phyloP scores from a whole-genome alignment of 2,888 invertebrate genomes.

The Spicauda simplicius region DNA sequence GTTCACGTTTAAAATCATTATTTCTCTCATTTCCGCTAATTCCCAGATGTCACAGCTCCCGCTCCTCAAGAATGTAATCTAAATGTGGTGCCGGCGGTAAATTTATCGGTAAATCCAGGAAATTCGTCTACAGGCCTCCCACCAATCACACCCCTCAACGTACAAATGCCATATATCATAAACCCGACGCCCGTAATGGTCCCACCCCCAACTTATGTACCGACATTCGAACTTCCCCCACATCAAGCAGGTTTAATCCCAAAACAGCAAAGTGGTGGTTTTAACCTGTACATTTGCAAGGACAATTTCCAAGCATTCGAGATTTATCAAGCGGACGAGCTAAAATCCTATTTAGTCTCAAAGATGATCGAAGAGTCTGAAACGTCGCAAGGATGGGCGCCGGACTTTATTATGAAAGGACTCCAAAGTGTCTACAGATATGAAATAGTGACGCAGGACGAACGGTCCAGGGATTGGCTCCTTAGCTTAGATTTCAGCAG shows the following conservation, averaged over 20 bases:
- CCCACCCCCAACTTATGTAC: slow-evolving; percentile 39
- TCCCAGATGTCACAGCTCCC: slow-evolving; percentile 4
- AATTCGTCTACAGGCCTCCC: background rate
- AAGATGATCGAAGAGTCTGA: slow-evolving; percentile 60
- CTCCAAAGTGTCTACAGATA: slow-evolving; percentile 63
- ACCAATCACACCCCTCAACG: background rate
- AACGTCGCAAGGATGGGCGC: slow-evolving; percentile 59
- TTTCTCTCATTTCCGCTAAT: slow-evolving; percentile 12
- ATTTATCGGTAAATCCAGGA: background rate
- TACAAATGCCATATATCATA: slow-evolving; percentile 34
- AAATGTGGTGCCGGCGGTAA: slow-evolving; percentile 2
- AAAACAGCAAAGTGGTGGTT: slow-evolving; percentile 44
- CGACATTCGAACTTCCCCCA: slow-evolving; percentile 28
- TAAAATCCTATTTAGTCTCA: slow-evolving; percentile 63
- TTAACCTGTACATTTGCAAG: slow-evolving; percentile 67
- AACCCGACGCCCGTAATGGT: slow-evolving; percentile 44
- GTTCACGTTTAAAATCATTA: slow-evolving; percentile 5
- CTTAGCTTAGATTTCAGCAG: slow-evolving; percentile 62
- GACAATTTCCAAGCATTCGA: slow-evolving; percentile 67
- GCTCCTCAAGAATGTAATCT: slow-evolving; percentile 8
- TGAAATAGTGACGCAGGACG: slow-evolving; percentile 64
- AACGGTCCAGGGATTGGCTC: slow-evolving; percentile 65
- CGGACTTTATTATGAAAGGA: slow-evolving; percentile 66
- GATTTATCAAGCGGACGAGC: slow-evolving; percentile 53
- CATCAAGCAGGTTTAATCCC: slow-evolving; percentile 11